These are phyloP conservation scores for Chrysochloris asiatica DNA, from an alignment of 2,113 vertebrate species.

Conservation along the genomic window DNA sequence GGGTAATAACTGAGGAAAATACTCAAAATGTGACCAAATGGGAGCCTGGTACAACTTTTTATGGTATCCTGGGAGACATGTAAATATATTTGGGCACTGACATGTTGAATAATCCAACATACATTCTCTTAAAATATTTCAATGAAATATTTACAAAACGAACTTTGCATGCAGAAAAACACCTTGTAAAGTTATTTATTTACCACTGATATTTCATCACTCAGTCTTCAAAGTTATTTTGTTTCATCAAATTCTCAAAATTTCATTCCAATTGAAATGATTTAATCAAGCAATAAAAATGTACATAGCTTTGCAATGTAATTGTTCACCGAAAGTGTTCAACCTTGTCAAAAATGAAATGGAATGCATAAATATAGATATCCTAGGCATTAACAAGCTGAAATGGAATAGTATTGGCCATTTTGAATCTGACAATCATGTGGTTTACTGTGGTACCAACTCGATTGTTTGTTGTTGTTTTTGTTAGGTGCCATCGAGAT, in stretches of 20 bases:
- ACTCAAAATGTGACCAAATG: not conserved
- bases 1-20: not conserved
- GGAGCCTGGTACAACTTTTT: not conserved
- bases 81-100: not conserved
- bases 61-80: not conserved
- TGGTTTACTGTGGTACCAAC: too few species aligned
- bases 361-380: too few species aligned
- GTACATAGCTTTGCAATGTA: not conserved
- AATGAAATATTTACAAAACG: not conserved
- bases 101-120: not conserved
- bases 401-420: too few species aligned
- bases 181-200: not conserved
- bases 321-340: not conserved
- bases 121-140: not conserved
- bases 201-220: not conserved
- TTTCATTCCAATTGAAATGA: conserved; percentile 8
- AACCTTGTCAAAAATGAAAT: conserved; percentile 17
- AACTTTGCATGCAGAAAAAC: not conserved
- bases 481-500: too few species aligned
- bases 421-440: too few species aligned
- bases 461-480: too few species aligned
- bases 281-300: conserved; percentile 10
- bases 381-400: too few species aligned
- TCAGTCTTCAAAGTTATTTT: not conserved
- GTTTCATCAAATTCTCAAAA: not conserved